phyloP scores from a whole-genome alignment of 64 coral and sea anemone species.

The Montipora sp. region DNA sequence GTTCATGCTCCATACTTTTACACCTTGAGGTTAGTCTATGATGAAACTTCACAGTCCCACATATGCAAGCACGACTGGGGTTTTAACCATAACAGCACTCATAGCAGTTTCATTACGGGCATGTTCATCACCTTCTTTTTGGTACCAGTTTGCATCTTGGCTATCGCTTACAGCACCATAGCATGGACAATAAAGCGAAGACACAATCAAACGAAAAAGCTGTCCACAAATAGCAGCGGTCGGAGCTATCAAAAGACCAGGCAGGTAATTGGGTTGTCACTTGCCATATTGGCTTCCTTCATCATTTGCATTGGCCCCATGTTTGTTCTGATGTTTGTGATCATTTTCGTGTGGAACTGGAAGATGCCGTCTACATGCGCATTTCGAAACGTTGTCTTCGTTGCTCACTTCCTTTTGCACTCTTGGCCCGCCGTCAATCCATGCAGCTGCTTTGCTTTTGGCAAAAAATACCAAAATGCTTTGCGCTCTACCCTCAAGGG shows the following conservation, averaged over 20 bases:
- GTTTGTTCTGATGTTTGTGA: not conserved
- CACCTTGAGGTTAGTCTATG: not conserved
- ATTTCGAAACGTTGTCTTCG: not conserved
- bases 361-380: not conserved
- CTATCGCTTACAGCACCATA: not conserved
- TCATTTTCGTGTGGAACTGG: not conserved
- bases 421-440: slow-evolving; percentile 1
- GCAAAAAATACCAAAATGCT: not conserved
- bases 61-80: no score
- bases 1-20: slow-evolving; percentile 21
- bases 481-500: no score
- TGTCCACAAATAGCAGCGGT: not conserved
- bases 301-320: slow-evolving; percentile 4
- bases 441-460: not conserved
- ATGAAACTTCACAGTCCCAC: not conserved
- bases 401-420: not conserved
- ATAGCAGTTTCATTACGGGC: not conserved
- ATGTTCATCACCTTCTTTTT: not conserved
- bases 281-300: not conserved
- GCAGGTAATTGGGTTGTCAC: not conserved
- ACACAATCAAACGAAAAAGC: not conserved
- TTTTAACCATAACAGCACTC: no score
- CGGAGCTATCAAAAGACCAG: not conserved
- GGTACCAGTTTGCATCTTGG: not conserved
- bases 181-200: not conserved